Evolutionary conservation across 2,888 invertebrate genomes (phyloP).

Genomic region (Lithophane leautieri): DNA sequence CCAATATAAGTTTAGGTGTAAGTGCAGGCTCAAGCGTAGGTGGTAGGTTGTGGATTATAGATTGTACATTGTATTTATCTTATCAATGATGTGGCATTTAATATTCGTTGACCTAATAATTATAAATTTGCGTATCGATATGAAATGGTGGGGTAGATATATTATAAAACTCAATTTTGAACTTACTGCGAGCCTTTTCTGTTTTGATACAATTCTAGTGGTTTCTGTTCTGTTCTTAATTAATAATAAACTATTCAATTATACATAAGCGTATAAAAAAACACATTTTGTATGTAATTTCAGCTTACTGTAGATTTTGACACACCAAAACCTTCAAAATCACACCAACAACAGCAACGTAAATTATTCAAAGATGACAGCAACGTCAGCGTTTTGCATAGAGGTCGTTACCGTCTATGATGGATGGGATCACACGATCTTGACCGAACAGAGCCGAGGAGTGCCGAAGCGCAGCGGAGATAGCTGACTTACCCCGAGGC

Average conservation of each 20-base stretch:
- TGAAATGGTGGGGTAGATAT: background rate
- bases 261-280: background rate
- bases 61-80: too few relatives aligned
- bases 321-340: slow-evolving; percentile 42
- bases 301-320: background rate
- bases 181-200: too few relatives aligned
- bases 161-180: background rate
- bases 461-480: slow-evolving; percentile 69
- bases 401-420: slow-evolving; percentile 85
- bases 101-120: background rate
- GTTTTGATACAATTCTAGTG: background rate
- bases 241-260: background rate
- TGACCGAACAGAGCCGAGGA: slow-evolving; percentile 73
- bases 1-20: too few relatives aligned
- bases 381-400: slow-evolving; percentile 84
- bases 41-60: too few relatives aligned
- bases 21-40: too few relatives aligned
- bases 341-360: slow-evolving; percentile 66
- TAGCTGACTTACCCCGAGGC: slow-evolving; percentile 71
- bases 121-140: too few relatives aligned
- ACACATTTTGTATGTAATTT: background rate
- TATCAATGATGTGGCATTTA: background rate
- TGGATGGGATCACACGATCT: slow-evolving; percentile 84
- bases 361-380: slow-evolving; percentile 75
- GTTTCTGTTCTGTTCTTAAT: background rate